These are phyloP conservation scores for Tipula unca DNA, from an alignment of 2,888 invertebrate genomes.

Conservation along the genomic window DNA sequence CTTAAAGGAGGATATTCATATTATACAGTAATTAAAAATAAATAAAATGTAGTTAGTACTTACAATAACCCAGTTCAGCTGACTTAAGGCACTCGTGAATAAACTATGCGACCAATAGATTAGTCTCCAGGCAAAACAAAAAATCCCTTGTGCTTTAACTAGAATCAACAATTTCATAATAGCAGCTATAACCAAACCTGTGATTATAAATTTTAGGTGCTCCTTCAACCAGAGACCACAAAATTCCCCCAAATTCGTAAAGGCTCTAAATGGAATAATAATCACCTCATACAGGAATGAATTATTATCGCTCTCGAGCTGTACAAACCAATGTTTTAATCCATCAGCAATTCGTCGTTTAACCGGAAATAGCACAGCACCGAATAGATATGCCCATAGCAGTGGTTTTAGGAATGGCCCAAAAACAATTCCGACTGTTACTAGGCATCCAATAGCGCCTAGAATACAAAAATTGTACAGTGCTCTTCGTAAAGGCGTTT, in stretches of 20 bases:
- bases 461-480: conserved; percentile 41
- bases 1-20: neutral
- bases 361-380: conserved; percentile 94
- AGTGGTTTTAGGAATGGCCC: conserved; percentile 90
- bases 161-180: conserved; percentile 34
- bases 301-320: conserved; percentile 55
- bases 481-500: conserved; percentile 33
- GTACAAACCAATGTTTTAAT: conserved; percentile 70
- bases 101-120: conserved; percentile 36
- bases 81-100: conserved; percentile 30
- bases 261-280: conserved; percentile 64
- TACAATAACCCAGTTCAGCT: conserved; percentile 22
- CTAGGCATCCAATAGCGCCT: conserved; percentile 37
- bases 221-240: conserved; percentile 62
- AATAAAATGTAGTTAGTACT: conserved; percentile 8
- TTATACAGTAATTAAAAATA: neutral
- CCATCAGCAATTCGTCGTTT: conserved; percentile 71
- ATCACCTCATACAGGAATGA: conserved; percentile 52
- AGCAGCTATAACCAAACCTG: conserved; percentile 32
- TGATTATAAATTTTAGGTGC: conserved; percentile 53
- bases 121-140: conserved; percentile 45
- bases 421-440: conserved; percentile 71
- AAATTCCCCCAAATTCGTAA: conserved; percentile 65
- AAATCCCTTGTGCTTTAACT: conserved; percentile 56
- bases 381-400: conserved; percentile 92